Base-by-base conservation (phyloP, 2,888 invertebrate genomes). In the Drosophila paramelanica region DNA sequence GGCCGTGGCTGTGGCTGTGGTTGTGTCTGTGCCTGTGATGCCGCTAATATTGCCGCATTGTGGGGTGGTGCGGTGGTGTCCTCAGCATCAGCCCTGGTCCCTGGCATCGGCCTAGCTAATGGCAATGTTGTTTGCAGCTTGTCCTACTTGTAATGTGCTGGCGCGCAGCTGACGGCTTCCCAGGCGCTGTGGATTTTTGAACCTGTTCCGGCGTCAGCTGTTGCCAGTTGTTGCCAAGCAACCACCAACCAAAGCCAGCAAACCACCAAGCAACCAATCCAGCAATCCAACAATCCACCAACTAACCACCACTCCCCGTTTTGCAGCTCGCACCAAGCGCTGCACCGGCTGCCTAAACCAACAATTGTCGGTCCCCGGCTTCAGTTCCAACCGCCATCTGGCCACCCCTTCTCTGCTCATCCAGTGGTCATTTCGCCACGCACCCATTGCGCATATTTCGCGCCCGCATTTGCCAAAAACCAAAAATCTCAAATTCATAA, bases 371-470 rank as follows among this genome's bases (percentile, higher is more conserved):
- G 90, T 90, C 36, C 11, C 36, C 36, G 33, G 4, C 33, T 1
- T 33, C 33, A 33, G 33, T 33, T 33, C 10, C 33, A 8, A 31
- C 31, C 10, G 10, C 83, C 76, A 73, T 77, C 60, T 65, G 73
- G 73, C 17, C 69, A 76, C 17, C 11, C 10, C 33, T 33, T 11
- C 31, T 25, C 17, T 10, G n/a, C 43, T 38, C 59, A 71, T 71
- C 53, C 53, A 46, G 42, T 71, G 66, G 41, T 42, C 67, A 67
- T 61, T 84, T 77, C 71, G 79, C 65, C 58, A 84, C 79, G 88
- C 88, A 83, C 90, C 84, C 86, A 90, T 90, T 90, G 91, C 85
- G 79, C 65, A 89, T 77, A 90, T 85, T 85, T 88, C 78, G 77
- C 76, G 81, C 88, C 77, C 83, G 70, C 83, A 82, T 82, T 73